phyloP scores from a whole-genome alignment of 1,140 invertebrate genomes.

The Camponotus floridanus region DNA sequence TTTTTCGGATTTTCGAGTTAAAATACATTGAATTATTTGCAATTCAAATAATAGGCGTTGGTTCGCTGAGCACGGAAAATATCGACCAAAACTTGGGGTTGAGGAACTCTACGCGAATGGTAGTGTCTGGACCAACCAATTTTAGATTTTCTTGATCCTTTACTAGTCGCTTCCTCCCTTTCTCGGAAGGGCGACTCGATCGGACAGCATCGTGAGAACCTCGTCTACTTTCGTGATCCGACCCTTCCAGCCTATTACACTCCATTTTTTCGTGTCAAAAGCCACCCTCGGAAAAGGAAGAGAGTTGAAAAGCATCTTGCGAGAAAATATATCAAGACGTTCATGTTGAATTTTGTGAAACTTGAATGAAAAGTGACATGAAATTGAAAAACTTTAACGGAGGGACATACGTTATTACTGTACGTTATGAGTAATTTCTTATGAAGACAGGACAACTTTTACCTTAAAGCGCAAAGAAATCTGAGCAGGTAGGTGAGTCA shows the following conservation, averaged over 20 bases:
- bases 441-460: neutral
- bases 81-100: conserved; percentile 55
- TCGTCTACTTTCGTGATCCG: neutral
- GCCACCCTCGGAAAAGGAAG: neutral
- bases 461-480: neutral
- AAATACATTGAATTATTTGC: conserved; percentile 44
- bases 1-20: neutral
- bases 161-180: conserved; percentile 40
- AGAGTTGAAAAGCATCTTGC: neutral
- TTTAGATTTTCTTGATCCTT: conserved; percentile 50
- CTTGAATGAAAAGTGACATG: neutral
- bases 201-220: conserved; percentile 51
- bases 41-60: conserved; percentile 28
- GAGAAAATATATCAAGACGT: conserved; percentile 13
- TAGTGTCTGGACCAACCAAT: conserved; percentile 46
- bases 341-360: neutral
- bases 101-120: conserved; percentile 49
- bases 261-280: conserved; percentile 35
- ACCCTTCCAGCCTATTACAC: conserved; percentile 26
- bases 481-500: neutral
- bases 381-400: neutral
- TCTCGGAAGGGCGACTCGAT: conserved; percentile 55
- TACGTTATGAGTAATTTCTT: neutral
- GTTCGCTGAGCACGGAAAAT: conserved; percentile 49
- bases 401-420: neutral